These are phyloP conservation scores for Drosophila repletoides DNA, from an alignment of 1,140 invertebrate species.

Conservation along the genomic window DNA sequence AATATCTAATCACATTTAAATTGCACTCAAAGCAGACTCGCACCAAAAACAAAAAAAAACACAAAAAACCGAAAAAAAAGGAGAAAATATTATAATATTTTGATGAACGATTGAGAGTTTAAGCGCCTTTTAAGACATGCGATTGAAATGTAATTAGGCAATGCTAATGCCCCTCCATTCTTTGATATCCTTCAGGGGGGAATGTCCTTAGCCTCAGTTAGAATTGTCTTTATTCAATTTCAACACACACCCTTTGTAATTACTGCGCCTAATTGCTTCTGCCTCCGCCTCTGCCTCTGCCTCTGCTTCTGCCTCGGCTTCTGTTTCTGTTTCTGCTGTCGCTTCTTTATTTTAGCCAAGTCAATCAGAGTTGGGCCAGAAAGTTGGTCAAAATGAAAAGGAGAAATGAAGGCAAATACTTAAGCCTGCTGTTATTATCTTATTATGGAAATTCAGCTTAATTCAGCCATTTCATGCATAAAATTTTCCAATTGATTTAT, in stretches of 20 bases:
- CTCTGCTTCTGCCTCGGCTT: slow-evolving; percentile 6
- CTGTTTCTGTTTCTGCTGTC: background rate
- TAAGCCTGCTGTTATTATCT: slow-evolving; percentile 25
- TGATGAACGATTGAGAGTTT: slow-evolving; percentile 48
- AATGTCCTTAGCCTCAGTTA: background rate
- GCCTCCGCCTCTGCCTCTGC: slow-evolving; percentile 10
- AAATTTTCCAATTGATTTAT: too few relatives aligned
- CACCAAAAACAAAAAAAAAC: slow-evolving; percentile 8
- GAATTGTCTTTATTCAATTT: slow-evolving; percentile 28
- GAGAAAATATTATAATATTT: slow-evolving; percentile 14
- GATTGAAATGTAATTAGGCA: slow-evolving; percentile 78
- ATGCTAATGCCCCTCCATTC: slow-evolving; percentile 63
- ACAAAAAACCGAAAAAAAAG: background rate
- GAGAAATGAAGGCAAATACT: background rate
- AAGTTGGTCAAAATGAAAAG: slow-evolving; percentile 28
- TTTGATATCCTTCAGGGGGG: background rate
- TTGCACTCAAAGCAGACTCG: slow-evolving; percentile 49
- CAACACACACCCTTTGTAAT: slow-evolving; percentile 40
- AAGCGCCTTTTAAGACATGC: slow-evolving; percentile 62
- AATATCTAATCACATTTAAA: slow-evolving; percentile 74
- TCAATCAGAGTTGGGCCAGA: background rate
- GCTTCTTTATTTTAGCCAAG: too few relatives aligned
- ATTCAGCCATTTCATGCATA: background rate
- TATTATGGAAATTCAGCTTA: slow-evolving; percentile 12
- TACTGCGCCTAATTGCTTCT: slow-evolving; percentile 46